Percentiles rank a stretch among this genome's conserved stretches.
Evolutionary conservation across 1,140 invertebrate genomes (phyloP).

Genomic region (Penaeus indicus): DNA sequence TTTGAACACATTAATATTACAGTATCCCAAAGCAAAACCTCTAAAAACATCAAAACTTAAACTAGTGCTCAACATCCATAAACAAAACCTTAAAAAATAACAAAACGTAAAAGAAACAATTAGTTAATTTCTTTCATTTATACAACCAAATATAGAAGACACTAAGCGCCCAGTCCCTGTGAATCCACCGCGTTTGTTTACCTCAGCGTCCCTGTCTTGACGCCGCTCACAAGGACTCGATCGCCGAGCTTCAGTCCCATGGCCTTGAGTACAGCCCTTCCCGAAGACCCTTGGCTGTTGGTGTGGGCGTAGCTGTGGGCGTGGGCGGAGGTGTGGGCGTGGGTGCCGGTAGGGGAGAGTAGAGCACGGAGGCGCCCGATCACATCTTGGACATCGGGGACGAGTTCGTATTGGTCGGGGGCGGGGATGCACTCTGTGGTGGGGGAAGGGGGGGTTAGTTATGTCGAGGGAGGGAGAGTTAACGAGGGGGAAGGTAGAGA

Average conservation of each 20-base stretch:
- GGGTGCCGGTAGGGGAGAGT: conserved; percentile 65
- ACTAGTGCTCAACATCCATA: no score
- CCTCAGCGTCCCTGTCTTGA: conserved; percentile 73
- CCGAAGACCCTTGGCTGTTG: conserved; percentile 67
- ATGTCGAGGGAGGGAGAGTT: background rate
- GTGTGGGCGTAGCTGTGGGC: conserved; percentile 18
- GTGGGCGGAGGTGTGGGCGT: conserved; percentile 28
- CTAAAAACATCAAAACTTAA: no score
- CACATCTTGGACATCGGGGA: conserved; percentile 70
- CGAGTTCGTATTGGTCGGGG: conserved; percentile 69
- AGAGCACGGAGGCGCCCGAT: conserved; percentile 68
- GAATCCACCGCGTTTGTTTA: conserved; percentile 67
- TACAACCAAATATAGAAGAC: no score
- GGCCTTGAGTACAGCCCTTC: conserved; percentile 73
- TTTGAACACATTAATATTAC: no score
- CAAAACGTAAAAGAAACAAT: no score
- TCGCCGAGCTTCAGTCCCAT: conserved; percentile 73
- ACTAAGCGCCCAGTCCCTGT: background rate
- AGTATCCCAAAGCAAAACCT: no score
- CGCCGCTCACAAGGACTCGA: conserved; percentile 72
- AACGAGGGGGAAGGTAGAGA: background rate
- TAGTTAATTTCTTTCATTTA: no score
- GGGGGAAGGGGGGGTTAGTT: conserved; percentile 55
- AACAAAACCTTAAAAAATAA: no score
- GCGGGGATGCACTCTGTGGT: conserved; percentile 73